Conservation (phyloP, 2,113 vertebrate species). For the Syngnathus floridae region DNA sequence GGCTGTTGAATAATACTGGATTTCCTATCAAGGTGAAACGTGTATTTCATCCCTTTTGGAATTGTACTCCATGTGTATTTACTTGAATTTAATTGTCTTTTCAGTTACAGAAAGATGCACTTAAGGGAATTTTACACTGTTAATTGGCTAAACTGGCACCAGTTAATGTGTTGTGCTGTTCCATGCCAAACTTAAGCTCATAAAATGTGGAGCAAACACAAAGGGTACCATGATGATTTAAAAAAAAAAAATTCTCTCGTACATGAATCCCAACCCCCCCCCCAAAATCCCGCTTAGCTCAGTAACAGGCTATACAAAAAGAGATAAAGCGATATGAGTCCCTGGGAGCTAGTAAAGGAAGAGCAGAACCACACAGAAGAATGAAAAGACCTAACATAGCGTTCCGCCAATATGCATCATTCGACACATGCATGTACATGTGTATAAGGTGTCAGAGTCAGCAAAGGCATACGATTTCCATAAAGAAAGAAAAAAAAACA, state of each 20-base stretch:
- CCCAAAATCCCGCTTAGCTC: slow-evolving; percentile 21
- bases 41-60: neutral
- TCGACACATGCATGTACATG: neutral
- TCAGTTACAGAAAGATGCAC: slow-evolving; percentile 20
- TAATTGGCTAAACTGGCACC: slow-evolving; percentile 26
- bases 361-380: slow-evolving; percentile 2
- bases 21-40: neutral
- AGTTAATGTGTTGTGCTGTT: slow-evolving; percentile 31
- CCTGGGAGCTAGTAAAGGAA: slow-evolving; percentile 14
- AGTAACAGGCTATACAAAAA: slow-evolving; percentile 25
- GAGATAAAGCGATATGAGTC: slow-evolving; percentile 30
- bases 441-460: neutral
- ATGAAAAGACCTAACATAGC: slow-evolving; percentile 12
- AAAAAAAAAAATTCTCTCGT: neutral
- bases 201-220: slow-evolving; percentile 14
- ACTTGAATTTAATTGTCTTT: neutral
- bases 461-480: neutral
- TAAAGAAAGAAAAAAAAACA: neutral
- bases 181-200: slow-evolving; percentile 9
- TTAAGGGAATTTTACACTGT: slow-evolving; percentile 16
- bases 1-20: neutral
- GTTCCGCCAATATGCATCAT: slow-evolving; percentile 9
- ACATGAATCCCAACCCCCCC: slow-evolving; percentile 24
- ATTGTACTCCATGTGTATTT: slow-evolving; percentile 18
- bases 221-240: slow-evolving; percentile 25